Evolutionary conservation across 2,888 invertebrate species (phyloP), one percentile per base, ranked within the genome.

Genomic region (Yponomeuta sedellus): DNA sequence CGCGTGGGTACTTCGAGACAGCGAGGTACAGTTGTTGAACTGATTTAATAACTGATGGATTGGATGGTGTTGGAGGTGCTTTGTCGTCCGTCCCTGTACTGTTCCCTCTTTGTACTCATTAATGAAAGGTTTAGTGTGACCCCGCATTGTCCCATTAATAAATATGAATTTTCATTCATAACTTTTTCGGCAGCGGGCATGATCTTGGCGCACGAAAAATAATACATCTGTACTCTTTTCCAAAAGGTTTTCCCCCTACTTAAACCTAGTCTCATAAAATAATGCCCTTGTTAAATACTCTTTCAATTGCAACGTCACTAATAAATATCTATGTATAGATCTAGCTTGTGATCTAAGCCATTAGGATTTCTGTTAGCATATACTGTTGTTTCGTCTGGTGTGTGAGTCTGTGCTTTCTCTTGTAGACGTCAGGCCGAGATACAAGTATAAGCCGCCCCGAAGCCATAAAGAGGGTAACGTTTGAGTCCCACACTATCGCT

Each of bases 391-490:
- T 25, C 28, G 61, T 61, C 61, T n/a, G 28, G 61, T 63, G 44
- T 63, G 63, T 91, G 82, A 91, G 88, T 79, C 44, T 87, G 77
- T 86, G 79, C 82, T 89, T 90, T 88, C 78, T 91, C 85, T 90
- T 87, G 82, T 91, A 91, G 90, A 81, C 80, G 83, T 78, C 82
- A 82, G 83, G 77, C 81, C 82, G 79, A 76, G 44, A 52, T 52
- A 52, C 44, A 52, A 77, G 80, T 87, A 86, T 82, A 84, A 76
- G 82, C 82, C 82, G 83, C 90, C 90, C 73, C 73, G 86, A 77
- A 87, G 85, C 73, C 91, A 91, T 80, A 88, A 86, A 74, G 85
- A 86, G 89, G 91, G 90, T 90, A 91, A 91, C 76, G 86, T 88
- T 52, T 83, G 71, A 75, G 77, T 78, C 75, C 74, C 44, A 52